phyloP scores from a whole-genome alignment of 2,113 vertebrate genomes.

The Bombycilla garrulus region DNA sequence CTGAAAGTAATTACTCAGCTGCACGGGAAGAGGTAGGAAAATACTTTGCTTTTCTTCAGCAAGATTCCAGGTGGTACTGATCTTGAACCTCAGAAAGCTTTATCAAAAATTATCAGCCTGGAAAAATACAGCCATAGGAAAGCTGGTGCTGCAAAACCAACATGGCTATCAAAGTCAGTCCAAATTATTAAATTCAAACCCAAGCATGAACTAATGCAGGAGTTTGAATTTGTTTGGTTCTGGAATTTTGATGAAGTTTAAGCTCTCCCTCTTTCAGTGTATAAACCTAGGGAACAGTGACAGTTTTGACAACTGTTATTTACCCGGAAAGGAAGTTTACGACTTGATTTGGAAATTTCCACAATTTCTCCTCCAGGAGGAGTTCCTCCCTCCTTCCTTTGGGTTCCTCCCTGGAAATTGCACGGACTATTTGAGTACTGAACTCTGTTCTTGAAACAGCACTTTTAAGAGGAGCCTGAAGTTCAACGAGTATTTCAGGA shows the following conservation, averaged over 20 bases:
- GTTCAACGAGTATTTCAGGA: background rate
- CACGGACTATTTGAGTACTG: background rate
- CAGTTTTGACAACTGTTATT: background rate
- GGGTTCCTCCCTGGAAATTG: background rate
- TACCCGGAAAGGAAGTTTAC: background rate
- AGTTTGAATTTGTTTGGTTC: background rate
- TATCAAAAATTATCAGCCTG: slow-evolving; percentile 22
- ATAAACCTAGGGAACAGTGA: background rate
- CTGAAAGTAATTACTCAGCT: slow-evolving; percentile 45
- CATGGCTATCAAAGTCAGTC: background rate
- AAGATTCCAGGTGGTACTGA: slow-evolving; percentile 35
- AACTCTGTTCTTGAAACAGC: background rate
- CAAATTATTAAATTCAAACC: background rate
- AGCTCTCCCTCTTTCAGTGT: background rate
- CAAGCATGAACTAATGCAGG: background rate
- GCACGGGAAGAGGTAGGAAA: slow-evolving; percentile 41
- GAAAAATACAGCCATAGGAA: background rate
- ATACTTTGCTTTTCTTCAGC: slow-evolving; percentile 1
- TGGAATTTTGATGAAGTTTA: background rate
- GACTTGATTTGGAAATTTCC: background rate
- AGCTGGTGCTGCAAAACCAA: background rate
- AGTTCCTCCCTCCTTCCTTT: background rate
- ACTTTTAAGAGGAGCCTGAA: slow-evolving; percentile 1
- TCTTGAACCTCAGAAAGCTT: slow-evolving; percentile 8
- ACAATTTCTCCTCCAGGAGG: background rate